Evolutionary conservation across 2,797 vertebrate species (phyloP).

Genomic region (Onychomys torridus): DNA sequence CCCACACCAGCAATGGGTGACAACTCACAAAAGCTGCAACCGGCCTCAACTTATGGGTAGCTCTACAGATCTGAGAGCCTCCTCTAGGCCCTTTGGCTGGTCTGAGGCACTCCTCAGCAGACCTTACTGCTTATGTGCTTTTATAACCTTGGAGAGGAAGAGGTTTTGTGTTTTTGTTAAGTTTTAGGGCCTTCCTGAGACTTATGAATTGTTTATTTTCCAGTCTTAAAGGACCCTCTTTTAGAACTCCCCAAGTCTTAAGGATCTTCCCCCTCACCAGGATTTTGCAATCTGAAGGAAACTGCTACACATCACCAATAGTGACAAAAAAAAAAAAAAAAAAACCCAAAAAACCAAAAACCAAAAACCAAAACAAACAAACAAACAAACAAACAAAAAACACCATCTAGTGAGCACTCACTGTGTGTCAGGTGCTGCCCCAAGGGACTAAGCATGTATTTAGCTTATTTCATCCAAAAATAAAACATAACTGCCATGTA

Average conservation of each 20-base stretch:
- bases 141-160: background rate
- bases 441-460: background rate
- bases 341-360: too few species aligned
- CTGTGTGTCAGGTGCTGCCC: background rate
- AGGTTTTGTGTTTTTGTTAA: background rate
- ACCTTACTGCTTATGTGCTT: background rate
- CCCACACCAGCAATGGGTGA: background rate
- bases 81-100: background rate
- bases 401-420: background rate
- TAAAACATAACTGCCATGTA: too few species aligned
- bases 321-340: background rate
- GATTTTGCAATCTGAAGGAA: background rate
- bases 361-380: too few species aligned
- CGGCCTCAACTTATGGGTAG: background rate
- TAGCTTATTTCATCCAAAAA: background rate
- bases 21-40: background rate
- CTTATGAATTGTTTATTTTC: background rate
- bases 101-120: background rate
- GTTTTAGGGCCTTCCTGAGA: background rate
- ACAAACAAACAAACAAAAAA: too few species aligned
- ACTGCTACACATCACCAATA: background rate
- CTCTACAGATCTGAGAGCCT: background rate
- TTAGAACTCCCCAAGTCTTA: background rate
- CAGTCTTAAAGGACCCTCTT: background rate
- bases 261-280: background rate